Percentiles rank a stretch among this genome's conserved stretches.
Evolutionary conservation across 2,113 vertebrate genomes (phyloP).

Genomic region (Athene cunicularia): DNA sequence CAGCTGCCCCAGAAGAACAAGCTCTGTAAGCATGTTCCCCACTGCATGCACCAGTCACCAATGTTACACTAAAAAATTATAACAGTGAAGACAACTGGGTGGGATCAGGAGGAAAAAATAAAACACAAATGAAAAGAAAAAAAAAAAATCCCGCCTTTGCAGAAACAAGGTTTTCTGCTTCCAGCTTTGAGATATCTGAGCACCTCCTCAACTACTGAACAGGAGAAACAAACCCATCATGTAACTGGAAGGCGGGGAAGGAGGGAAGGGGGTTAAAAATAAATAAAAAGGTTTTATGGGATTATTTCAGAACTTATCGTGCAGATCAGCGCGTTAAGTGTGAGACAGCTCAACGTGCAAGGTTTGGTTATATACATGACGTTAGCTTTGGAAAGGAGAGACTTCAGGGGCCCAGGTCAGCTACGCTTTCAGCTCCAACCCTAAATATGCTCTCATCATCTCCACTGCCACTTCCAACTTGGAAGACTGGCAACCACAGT

Average conservation of each 20-base stretch:
- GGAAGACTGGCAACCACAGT: slow-evolving; percentile 49
- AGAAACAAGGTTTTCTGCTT: slow-evolving; percentile 35
- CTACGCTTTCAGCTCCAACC: slow-evolving; percentile 37
- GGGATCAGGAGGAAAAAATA: background rate
- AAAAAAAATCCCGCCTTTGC: background rate
- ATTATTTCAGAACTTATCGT: slow-evolving; percentile 70
- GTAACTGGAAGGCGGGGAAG: slow-evolving; percentile 13
- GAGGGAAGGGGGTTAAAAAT: slow-evolving; percentile 49
- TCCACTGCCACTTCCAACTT: background rate
- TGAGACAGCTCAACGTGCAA: slow-evolving; percentile 81
- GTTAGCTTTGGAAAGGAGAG: slow-evolving; percentile 77
- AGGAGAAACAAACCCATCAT: background rate
- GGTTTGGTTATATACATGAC: slow-evolving; percentile 75
- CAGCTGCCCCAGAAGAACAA: background rate
- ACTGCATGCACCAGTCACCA: slow-evolving; percentile 7
- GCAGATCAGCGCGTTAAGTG: slow-evolving; percentile 78
- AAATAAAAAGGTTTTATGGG: slow-evolving; percentile 50
- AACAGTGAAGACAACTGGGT: background rate
- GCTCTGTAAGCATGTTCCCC: background rate
- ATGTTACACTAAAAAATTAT: fast-evolving
- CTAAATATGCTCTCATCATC: background rate
- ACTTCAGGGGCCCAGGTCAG: slow-evolving; percentile 82
- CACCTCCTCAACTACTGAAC: background rate
- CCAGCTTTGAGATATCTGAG: background rate
- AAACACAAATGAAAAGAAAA: background rate